phyloP scores from a whole-genome alignment of 2,888 invertebrate genomes.

The Cecidostiba fungosa region DNA sequence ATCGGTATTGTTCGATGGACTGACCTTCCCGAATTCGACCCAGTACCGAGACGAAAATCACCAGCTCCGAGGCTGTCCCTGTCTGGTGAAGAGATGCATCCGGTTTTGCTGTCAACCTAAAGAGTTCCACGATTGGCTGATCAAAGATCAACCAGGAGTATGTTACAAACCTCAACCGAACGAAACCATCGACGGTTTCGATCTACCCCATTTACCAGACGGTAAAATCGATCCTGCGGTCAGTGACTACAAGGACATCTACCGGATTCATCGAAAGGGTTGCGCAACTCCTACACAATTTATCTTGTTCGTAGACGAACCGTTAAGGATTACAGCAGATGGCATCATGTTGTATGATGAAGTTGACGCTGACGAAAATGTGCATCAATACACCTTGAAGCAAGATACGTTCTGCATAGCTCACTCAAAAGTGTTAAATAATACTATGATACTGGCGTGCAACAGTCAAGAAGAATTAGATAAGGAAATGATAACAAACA shows the following conservation, averaged over 20 bases:
- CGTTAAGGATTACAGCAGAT: neutral
- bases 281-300: neutral
- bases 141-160: neutral
- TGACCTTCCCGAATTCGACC: neutral
- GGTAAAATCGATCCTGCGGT: neutral
- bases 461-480: rapidly evolving
- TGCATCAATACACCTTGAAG: neutral
- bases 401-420: slow-evolving; percentile 44
- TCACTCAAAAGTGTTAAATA: neutral
- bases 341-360: neutral
- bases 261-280: neutral
- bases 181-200: neutral
- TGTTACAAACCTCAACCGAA: neutral
- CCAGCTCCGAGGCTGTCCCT: slow-evolving; percentile 47
- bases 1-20: slow-evolving; percentile 4
- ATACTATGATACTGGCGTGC: slow-evolving; percentile 10
- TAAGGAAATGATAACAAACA: neutral
- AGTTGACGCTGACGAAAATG: neutral
- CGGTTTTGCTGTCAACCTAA: slow-evolving; percentile 47
- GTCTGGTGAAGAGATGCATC: slow-evolving; percentile 34
- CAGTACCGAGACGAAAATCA: slow-evolving; percentile 10
- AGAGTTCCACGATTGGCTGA: neutral
- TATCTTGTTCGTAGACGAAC: neutral
- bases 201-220: slow-evolving; percentile 10
- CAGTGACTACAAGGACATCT: slow-evolving; percentile 26